Conservation (phyloP, 2,113 vertebrate genomes). For the Zosterops pallidus region DNA sequence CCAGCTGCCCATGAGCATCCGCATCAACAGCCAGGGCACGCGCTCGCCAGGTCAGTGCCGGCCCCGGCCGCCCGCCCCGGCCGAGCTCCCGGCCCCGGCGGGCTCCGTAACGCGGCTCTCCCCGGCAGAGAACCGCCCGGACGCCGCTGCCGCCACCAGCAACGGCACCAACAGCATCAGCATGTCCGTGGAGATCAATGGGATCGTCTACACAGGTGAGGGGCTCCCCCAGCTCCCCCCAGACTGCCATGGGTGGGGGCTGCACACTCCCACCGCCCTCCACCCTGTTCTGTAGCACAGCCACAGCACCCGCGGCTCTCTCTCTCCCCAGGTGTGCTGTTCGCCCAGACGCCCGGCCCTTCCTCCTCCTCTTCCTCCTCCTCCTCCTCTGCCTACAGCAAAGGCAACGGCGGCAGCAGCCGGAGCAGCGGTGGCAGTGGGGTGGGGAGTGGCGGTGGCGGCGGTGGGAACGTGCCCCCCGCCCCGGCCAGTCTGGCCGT, state of each 20-base stretch:
- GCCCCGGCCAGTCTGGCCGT: slow-evolving; percentile 41
- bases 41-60: slow-evolving; percentile 24
- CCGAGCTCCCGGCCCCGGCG: fast-evolving
- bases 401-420: slow-evolving; percentile 54
- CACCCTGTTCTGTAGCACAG: too few species aligned
- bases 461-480: slow-evolving; percentile 1
- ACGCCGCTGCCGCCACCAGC: slow-evolving; percentile 74
- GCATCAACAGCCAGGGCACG: slow-evolving; percentile 93
- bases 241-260: not conserved
- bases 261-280: fast-evolving
- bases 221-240: not conserved
- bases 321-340: slow-evolving; percentile 85
- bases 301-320: not conserved
- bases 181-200: slow-evolving; percentile 96
- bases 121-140: slow-evolving; percentile 81
- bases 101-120: not conserved
- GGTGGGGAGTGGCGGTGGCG: slow-evolving; percentile 39
- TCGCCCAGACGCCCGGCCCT: slow-evolving; percentile 85
- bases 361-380: slow-evolving; percentile 73
- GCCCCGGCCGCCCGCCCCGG: not conserved
- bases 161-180: slow-evolving; percentile 91
- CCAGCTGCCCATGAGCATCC: slow-evolving; percentile 97
- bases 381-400: slow-evolving; percentile 75
- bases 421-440: slow-evolving; percentile 30
- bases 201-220: slow-evolving; percentile 90